Percentiles rank a stretch among this genome's conserved stretches.
Evolutionary conservation across 2,888 invertebrate species (phyloP).

Genomic region (Cataglyphis altisquamis): DNA sequence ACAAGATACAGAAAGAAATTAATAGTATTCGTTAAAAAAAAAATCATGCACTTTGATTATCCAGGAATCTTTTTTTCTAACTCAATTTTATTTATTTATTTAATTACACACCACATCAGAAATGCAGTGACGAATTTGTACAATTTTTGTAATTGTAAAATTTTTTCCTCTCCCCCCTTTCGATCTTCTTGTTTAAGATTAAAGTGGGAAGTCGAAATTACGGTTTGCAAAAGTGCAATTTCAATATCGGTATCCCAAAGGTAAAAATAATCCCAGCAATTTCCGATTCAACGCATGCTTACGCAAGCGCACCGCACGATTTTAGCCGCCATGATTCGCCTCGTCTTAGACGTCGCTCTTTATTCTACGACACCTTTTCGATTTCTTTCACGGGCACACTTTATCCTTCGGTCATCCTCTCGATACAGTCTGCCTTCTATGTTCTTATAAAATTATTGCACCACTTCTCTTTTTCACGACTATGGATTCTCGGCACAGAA

Average conservation of each 20-base stretch:
- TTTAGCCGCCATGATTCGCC: slow-evolving; percentile 52
- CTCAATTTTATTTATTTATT: background rate
- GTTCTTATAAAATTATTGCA: slow-evolving; percentile 30
- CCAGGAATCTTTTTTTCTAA: background rate
- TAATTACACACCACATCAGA: slow-evolving; percentile 2
- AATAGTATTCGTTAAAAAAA: background rate
- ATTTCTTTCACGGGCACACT: slow-evolving; percentile 8
- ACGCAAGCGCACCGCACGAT: slow-evolving; percentile 74
- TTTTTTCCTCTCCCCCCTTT: background rate
- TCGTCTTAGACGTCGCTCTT: slow-evolving; percentile 47
- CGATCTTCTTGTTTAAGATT: background rate
- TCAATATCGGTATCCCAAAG: background rate
- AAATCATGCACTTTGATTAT: background rate
- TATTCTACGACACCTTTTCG: slow-evolving; percentile 30
- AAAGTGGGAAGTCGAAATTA: slow-evolving; percentile 5
- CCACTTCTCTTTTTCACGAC: slow-evolving; percentile 33
- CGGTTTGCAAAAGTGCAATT: background rate
- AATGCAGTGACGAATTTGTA: background rate
- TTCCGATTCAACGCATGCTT: slow-evolving; percentile 56
- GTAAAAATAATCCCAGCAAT: background rate
- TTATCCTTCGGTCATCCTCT: slow-evolving; percentile 6
- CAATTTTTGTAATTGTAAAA: background rate
- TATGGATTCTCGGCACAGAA: background rate
- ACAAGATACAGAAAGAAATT: background rate
- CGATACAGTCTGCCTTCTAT: slow-evolving; percentile 37